Evolutionary conservation across 2,888 invertebrate species (phyloP), one percentile per base, ranked within the genome.

Genomic region (Neelides folsomi): DNA sequence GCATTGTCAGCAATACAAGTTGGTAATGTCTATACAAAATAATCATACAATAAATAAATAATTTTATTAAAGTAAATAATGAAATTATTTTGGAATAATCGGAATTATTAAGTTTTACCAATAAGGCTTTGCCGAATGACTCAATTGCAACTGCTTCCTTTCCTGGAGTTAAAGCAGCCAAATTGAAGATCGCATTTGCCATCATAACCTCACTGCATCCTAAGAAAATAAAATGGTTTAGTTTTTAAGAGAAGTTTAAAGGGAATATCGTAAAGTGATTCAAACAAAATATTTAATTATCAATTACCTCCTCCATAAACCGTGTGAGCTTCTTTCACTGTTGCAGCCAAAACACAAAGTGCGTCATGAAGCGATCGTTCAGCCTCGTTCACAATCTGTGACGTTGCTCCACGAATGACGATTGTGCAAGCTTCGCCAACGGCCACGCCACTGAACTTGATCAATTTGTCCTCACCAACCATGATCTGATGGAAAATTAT

Each of bases 91-190:
- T 35, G 12, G 27, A 44, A 47, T n/a, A n/a, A n/a, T n/a, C n/a
- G n/a, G n/a, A n/a, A n/a, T n/a, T n/a, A 44, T 10, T 35, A 46
- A 37, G 10, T 36, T 49, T 49, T 56, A 62, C 68, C 35, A 68
- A 53, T 43, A 99, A 77, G 15, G 98, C 93, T 57, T 79, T 78
- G 34, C 89, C 90, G 75, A 89, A 97, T 0, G 94, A 82, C 72
- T 98, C 97, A 76, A 92, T 90, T 0, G 97, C 98, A 13, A 94
- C 83, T 2, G 97, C 83, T 74, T 98, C 95, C 73, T 99, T 98
- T 64, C 97, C 97, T 1, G 95, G 79, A 0, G 92, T 93, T 65
- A 83, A 82, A 2, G 83, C 78, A 1, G 94, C 93, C 49, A 82
- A 81, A 55, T 79, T 77, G 38, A 79, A 79, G 2, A 93, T 89